Percentiles rank a stretch among this genome's conserved stretches.
phyloP scores from a whole-genome alignment of 53 echinoderm and acorn worm species.

The Temnopleurus reevesii region DNA sequence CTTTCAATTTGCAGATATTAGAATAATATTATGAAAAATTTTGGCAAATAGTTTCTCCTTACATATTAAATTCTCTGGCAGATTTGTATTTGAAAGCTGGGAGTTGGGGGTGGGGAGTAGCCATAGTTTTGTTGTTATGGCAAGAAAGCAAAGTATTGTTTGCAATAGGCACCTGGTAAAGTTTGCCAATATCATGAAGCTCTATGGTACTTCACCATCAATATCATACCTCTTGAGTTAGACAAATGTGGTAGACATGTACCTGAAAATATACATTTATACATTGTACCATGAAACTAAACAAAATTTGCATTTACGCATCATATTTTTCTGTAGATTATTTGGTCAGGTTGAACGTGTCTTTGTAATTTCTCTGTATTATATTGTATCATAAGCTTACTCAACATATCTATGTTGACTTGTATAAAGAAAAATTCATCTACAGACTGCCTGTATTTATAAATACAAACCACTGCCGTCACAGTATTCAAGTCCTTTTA shows the following conservation, averaged over 20 bases:
- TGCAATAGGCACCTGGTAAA: neutral
- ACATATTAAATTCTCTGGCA: too few relatives aligned
- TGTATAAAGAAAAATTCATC: constrained; percentile 7
- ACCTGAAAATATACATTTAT: too few relatives aligned
- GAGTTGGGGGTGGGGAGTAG: too few relatives aligned
- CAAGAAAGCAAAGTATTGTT: too few relatives aligned
- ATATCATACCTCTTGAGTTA: neutral
- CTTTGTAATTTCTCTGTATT: neutral
- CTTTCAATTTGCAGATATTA: too few relatives aligned
- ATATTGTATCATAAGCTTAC: constrained; percentile 44
- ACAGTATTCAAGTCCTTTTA: constrained; percentile 43
- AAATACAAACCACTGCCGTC: constrained; percentile 40
- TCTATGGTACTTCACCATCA: neutral
- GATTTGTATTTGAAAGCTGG: too few relatives aligned
- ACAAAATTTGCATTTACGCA: neutral
- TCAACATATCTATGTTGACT: neutral
- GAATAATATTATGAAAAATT: too few relatives aligned
- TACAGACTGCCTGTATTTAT: constrained; percentile 53
- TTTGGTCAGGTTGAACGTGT: too few relatives aligned
- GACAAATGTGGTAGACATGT: too few relatives aligned
- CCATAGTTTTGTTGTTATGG: too few relatives aligned
- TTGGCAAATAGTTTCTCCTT: too few relatives aligned
- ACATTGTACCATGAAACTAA: neutral
- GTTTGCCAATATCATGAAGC: neutral
- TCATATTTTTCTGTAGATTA: neutral